These are phyloP conservation scores for Mesochorus sp. DNA, from an alignment of 2,888 invertebrate genomes.

Conservation along the genomic window DNA sequence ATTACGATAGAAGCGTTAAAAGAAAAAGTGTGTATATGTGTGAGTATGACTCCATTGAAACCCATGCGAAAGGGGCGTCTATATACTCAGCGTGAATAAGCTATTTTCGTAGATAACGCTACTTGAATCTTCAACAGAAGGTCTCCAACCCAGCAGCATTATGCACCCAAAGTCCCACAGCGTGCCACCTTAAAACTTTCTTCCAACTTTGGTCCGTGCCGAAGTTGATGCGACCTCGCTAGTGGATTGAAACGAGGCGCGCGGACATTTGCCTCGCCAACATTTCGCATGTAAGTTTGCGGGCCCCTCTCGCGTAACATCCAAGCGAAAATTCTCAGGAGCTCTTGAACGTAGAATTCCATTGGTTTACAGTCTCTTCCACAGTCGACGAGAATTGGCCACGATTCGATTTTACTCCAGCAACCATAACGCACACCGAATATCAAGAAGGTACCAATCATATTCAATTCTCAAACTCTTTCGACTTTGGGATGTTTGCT, in stretches of 20 bases:
- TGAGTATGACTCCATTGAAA: slow-evolving; percentile 1
- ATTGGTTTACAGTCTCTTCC: slow-evolving; percentile 2
- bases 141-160: slow-evolving; percentile 3
- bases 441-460: slow-evolving; percentile 14
- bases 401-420: slow-evolving; percentile 54
- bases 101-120: neutral
- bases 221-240: slow-evolving; percentile 39
- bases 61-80: neutral
- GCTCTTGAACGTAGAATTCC: slow-evolving; percentile 24
- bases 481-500: neutral
- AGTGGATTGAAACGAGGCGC: slow-evolving; percentile 56
- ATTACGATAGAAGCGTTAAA: neutral
- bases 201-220: slow-evolving; percentile 20
- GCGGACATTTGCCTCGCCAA: slow-evolving; percentile 18
- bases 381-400: slow-evolving; percentile 46
- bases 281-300: slow-evolving; percentile 25
- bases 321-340: slow-evolving; percentile 19
- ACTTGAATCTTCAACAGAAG: slow-evolving; percentile 21
- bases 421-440: neutral
- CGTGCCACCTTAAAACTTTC: slow-evolving; percentile 43
- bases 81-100: neutral
- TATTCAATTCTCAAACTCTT: slow-evolving; percentile 1
- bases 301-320: slow-evolving; percentile 36
- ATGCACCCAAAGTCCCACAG: neutral
- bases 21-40: slow-evolving; percentile 15